A percentile compares a stretch with the other conserved stretches of the same genome.
Conservation (phyloP, 2,888 invertebrate genomes). For the Machimus atricapillus region DNA sequence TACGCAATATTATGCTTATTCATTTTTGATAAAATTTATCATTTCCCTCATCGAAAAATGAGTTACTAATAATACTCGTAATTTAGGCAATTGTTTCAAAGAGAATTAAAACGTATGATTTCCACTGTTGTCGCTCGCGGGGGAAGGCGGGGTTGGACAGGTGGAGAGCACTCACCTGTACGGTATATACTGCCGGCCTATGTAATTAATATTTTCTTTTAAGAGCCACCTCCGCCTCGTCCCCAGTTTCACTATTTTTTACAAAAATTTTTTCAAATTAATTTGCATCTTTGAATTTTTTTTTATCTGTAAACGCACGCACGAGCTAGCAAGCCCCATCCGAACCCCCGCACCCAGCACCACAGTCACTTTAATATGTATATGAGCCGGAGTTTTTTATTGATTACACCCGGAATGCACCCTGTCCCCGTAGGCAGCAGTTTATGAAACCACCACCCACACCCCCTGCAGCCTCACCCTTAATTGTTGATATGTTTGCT, state of each 20-base stretch:
- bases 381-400: constrained; percentile 8
- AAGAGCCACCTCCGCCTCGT: not conserved
- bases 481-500: constrained; percentile 7
- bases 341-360: constrained; percentile 12
- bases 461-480: not conserved
- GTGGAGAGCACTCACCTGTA: not conserved
- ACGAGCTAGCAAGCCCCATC: constrained; percentile 12
- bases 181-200: not conserved
- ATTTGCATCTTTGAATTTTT: constrained; percentile 25
- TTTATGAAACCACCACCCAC: not conserved
- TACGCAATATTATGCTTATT: no score
- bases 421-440: not conserved
- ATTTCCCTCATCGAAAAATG: no score
- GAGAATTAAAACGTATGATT: no score
- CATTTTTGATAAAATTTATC: no score
- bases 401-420: constrained; percentile 26
- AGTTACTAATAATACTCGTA: no score
- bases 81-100: no score
- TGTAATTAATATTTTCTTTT: constrained; percentile 6
- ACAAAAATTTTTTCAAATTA: not conserved
- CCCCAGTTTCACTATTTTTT: not conserved
- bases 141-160: not conserved
- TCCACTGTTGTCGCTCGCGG: not conserved
- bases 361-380: constrained; percentile 10
- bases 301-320: constrained; percentile 16